Percentiles rank a stretch among this genome's conserved stretches.
These are phyloP conservation scores for Caenorhabditis inopinata DNA, from an alignment of 1,140 invertebrate species.

Conservation along the genomic window DNA sequence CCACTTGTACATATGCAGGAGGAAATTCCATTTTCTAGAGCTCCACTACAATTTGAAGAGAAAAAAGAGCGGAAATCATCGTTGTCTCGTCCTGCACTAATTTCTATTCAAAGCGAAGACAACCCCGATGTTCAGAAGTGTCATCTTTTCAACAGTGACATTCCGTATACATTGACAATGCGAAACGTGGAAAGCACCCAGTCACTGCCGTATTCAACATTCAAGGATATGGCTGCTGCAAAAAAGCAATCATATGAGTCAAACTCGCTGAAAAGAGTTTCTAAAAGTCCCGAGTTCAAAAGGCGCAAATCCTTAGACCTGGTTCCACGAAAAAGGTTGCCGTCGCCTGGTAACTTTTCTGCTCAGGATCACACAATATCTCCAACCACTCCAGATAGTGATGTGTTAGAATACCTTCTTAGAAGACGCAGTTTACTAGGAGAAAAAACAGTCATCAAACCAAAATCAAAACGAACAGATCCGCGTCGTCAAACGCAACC, in stretches of 20 bases:
- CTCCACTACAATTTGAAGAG: slow-evolving; percentile 6
- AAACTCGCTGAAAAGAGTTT: slow-evolving; percentile 7
- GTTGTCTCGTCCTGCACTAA: slow-evolving; percentile 40
- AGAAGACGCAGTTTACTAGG: slow-evolving; percentile 67
- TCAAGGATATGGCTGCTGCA: background rate
- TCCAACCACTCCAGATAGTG: slow-evolving; percentile 66
- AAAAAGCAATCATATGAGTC: slow-evolving; percentile 28
- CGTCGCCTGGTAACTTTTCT: slow-evolving; percentile 68
- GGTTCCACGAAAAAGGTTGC: slow-evolving; percentile 67
- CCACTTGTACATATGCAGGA: slow-evolving; percentile 40
- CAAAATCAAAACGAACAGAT: slow-evolving; percentile 36
- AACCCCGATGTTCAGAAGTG: slow-evolving; percentile 51
- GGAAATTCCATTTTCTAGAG: slow-evolving; percentile 44
- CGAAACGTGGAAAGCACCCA: slow-evolving; percentile 54
- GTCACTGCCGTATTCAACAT: slow-evolving; percentile 3
- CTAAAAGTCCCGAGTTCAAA: slow-evolving; percentile 29
- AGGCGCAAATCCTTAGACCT: slow-evolving; percentile 66
- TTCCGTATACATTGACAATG: slow-evolving; percentile 68
- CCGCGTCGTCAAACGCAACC: slow-evolving; percentile 52
- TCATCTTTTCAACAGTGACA: slow-evolving; percentile 67
- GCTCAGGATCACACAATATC: slow-evolving; percentile 69
- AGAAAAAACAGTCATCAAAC: slow-evolving; percentile 32
- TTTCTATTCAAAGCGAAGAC: slow-evolving; percentile 50
- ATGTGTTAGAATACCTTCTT: slow-evolving; percentile 55
- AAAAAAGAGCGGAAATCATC: background rate